Evolutionary conservation across 2,113 vertebrate genomes (phyloP).

Genomic region (Sander lucioperca): DNA sequence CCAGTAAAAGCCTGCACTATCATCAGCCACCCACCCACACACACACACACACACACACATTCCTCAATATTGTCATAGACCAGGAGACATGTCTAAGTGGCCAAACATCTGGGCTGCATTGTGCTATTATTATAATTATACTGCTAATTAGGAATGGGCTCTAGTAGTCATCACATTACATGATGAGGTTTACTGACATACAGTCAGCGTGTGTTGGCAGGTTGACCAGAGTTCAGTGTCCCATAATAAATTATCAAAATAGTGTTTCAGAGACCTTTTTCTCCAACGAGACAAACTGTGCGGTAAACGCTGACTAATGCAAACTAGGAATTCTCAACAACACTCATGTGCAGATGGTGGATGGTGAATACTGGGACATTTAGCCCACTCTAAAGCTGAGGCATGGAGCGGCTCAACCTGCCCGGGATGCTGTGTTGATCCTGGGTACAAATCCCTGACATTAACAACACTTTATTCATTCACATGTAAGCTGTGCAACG

Average conservation of each 20-base stretch:
- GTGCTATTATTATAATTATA: not conserved
- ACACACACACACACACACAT: not conserved
- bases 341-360: not conserved
- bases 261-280: not conserved
- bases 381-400: too few species aligned
- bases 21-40: too few species aligned
- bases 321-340: too few species aligned
- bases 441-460: not conserved
- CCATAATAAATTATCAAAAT: too few species aligned
- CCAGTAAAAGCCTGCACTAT: slow-evolving; percentile 37
- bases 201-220: not conserved
- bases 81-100: not conserved
- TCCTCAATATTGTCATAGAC: too few species aligned
- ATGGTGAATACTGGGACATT: too few species aligned
- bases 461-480: slow-evolving; percentile 25
- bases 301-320: not conserved
- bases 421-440: not conserved
- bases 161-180: not conserved
- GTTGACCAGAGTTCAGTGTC: not conserved
- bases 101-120: not conserved
- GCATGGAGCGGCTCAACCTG: not conserved
- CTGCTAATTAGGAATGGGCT: not conserved
- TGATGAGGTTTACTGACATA: too few species aligned
- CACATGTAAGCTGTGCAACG: not conserved
- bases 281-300: not conserved